Conservation (phyloP, 2,113 vertebrate genomes). For the Casuarius casuarius region DNA sequence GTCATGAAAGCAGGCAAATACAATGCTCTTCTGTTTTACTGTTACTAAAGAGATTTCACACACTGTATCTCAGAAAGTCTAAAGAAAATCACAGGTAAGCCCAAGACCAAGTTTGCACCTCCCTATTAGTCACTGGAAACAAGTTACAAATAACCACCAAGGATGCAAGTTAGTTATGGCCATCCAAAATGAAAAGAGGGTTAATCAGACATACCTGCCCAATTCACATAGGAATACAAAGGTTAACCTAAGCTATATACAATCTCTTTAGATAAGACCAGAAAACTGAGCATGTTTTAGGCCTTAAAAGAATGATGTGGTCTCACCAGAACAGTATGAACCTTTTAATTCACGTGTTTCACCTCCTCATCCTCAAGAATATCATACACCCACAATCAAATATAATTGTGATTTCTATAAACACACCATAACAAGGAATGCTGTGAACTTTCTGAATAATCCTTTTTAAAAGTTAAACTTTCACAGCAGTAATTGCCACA, state of each 20-base stretch:
- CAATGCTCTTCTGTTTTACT: background rate
- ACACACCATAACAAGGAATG: background rate
- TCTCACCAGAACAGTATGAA: background rate
- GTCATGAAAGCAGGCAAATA: background rate
- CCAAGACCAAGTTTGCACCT: background rate
- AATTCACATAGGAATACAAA: background rate
- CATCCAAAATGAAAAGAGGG: background rate
- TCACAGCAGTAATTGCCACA: background rate
- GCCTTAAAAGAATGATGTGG: background rate
- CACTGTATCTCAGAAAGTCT: background rate
- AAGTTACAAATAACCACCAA: background rate
- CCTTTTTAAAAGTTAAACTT: background rate
- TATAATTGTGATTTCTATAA: background rate
- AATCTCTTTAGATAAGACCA: background rate
- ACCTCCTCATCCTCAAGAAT: background rate
- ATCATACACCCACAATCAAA: background rate
- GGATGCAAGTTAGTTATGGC: background rate
- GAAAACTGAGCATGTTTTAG: background rate
- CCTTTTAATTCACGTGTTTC: background rate
- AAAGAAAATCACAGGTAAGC: background rate
- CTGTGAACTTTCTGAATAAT: background rate
- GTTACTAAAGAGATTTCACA: background rate
- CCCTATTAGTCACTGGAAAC: background rate
- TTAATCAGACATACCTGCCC: background rate
- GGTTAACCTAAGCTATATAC: background rate